These are phyloP conservation scores for Delphinapterus leucas DNA, from an alignment of 2,113 vertebrate species.

Conservation along the genomic window DNA sequence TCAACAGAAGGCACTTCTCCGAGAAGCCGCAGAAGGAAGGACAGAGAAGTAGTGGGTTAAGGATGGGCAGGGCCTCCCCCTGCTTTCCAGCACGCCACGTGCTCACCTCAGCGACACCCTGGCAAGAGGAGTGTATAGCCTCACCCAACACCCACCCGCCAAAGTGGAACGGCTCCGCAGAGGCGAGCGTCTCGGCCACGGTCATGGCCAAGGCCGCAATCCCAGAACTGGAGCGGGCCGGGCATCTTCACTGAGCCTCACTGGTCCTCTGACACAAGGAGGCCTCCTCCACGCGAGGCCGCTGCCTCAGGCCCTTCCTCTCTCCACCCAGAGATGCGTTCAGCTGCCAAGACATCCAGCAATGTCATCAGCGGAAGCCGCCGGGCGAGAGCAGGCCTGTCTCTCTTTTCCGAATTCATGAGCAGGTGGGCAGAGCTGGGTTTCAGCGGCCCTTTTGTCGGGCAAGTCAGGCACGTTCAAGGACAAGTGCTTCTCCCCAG, in stretches of 20 bases:
- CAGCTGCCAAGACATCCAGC: background rate
- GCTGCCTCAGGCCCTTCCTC: background rate
- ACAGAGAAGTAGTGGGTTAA: fast-evolving
- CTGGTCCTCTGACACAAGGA: background rate
- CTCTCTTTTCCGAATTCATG: too few relatives aligned
- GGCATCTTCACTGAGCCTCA: background rate
- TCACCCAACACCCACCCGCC: background rate
- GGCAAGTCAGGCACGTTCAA: background rate
- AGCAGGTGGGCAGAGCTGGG: background rate
- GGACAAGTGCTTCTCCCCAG: background rate
- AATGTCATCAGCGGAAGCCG: background rate
- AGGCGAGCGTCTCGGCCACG: fast-evolving
- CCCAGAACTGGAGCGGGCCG: background rate
- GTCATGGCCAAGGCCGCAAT: background rate
- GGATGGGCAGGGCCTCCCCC: fast-evolving
- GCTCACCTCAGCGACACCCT: fast-evolving
- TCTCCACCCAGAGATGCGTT: background rate
- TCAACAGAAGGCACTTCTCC: background rate
- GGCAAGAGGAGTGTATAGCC: too few relatives aligned
- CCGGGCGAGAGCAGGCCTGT: background rate
- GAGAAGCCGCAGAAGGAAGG: background rate
- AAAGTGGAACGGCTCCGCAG: too few relatives aligned
- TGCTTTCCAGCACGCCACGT: too few relatives aligned
- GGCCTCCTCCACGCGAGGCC: background rate
- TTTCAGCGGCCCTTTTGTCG: background rate